These are phyloP conservation scores for Aselliscus stoliczkanus DNA, from an alignment of 2,797 vertebrate genomes.

Conservation along the genomic window DNA sequence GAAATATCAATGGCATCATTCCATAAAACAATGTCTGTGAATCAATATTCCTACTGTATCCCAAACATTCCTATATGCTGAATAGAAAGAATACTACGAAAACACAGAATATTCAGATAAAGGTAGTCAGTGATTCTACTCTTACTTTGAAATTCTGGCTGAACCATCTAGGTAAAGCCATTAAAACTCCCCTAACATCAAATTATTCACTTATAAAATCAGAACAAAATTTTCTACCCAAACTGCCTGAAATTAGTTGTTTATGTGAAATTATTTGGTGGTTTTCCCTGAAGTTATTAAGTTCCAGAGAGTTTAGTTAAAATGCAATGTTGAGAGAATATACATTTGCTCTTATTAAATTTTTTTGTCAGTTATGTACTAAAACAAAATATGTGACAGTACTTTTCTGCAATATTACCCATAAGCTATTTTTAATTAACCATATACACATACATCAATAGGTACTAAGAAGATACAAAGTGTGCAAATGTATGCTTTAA, in stretches of 20 bases:
- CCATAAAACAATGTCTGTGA: background rate
- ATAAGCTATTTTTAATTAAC: background rate
- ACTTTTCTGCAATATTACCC: background rate
- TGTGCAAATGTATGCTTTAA: background rate
- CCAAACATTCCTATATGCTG: background rate
- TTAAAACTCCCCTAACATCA: background rate
- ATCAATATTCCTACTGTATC: background rate
- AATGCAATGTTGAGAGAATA: background rate
- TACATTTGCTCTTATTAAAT: background rate
- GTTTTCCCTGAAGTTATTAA: background rate
- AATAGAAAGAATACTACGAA: background rate
- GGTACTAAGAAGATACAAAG: background rate
- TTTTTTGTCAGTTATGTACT: background rate
- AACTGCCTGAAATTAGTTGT: background rate
- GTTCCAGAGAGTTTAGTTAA: background rate
- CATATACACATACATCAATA: background rate
- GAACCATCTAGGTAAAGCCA: background rate
- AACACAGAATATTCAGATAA: background rate
- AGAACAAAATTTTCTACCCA: background rate
- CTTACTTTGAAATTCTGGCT: background rate
- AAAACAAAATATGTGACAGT: background rate
- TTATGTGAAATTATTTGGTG: background rate
- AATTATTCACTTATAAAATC: background rate
- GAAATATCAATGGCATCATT: background rate
- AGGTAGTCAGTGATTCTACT: background rate